A percentile compares a stretch with the other conserved stretches of the same genome.
phyloP scores from a whole-genome alignment of 2,113 vertebrate species.

The Hypanus sabinus region DNA sequence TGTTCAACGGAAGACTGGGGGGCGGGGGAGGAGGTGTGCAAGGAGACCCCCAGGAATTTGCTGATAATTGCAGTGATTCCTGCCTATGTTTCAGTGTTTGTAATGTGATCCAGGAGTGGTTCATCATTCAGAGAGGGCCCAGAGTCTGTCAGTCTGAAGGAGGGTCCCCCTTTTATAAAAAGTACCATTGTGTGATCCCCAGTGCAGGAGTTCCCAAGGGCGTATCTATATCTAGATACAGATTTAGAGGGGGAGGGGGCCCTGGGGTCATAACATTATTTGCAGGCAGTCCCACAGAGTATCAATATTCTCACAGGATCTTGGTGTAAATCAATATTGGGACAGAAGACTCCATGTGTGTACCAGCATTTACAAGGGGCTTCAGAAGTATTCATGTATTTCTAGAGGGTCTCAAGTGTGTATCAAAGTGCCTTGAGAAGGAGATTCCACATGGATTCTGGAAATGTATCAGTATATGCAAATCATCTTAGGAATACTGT shows the following conservation, averaged over 20 bases:
- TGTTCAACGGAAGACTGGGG: no score
- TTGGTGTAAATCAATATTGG: neutral
- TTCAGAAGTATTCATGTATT: neutral
- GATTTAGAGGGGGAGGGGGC: no score
- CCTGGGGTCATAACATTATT: no score
- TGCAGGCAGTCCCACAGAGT: neutral
- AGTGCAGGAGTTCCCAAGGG: neutral
- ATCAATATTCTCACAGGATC: neutral
- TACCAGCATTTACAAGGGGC: no score
- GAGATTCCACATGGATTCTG: neutral
- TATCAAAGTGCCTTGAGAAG: neutral
- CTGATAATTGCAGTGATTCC: no score
- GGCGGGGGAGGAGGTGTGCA: no score
- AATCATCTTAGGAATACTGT: no score
- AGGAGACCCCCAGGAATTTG: no score
- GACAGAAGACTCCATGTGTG: neutral
- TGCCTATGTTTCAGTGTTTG: no score
- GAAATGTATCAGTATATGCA: neutral
- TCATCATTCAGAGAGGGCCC: neutral
- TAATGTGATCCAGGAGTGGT: neutral
- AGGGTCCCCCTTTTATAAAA: no score
- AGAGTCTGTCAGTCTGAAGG: neutral
- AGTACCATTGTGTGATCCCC: no score
- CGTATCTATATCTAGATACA: neutral
- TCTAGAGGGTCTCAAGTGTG: neutral